Conservation (phyloP, 1,140 invertebrate species). For the Schlechtendalia chinensis region DNA sequence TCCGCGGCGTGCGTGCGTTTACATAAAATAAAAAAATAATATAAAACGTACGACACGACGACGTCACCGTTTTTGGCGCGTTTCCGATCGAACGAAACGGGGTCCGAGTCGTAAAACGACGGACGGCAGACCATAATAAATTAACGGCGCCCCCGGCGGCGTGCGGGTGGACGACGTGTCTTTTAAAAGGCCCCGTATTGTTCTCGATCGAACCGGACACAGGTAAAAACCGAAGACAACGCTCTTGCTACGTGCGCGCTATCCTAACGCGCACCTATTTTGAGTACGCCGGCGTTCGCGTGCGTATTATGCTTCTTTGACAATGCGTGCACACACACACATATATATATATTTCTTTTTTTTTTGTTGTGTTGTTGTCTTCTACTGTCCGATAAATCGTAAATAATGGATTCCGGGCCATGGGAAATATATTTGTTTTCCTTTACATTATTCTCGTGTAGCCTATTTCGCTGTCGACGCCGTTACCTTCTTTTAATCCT, state of each 20-base stretch:
- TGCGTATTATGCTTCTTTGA: not conserved
- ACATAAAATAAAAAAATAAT: not conserved
- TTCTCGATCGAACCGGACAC: slow-evolving; percentile 25
- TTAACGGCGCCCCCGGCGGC: slow-evolving; percentile 16
- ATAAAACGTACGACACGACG: not conserved
- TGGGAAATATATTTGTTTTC: slow-evolving; percentile 8
- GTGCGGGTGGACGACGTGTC: not conserved
- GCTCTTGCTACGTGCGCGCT: too few species aligned
- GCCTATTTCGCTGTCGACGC: not conserved
- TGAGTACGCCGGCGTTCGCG: too few species aligned
- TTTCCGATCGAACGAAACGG: not conserved
- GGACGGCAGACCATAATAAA: slow-evolving; percentile 31
- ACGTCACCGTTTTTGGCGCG: not conserved
- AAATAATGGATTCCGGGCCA: slow-evolving; percentile 13
- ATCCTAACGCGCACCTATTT: too few species aligned
- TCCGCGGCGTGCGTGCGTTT: not conserved
- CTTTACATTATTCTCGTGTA: not conserved
- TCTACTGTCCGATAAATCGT: slow-evolving; percentile 11
- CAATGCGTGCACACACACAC: not conserved
- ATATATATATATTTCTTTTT: not conserved
- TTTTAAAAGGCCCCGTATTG: slow-evolving; percentile 25
- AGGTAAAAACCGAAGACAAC: slow-evolving; percentile 14
- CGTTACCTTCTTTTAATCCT: not conserved
- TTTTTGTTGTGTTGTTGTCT: too few species aligned
- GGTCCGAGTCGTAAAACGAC: too few species aligned